Conservation (phyloP, 2,797 vertebrate genomes). For the Aselliscus stoliczkanus region DNA sequence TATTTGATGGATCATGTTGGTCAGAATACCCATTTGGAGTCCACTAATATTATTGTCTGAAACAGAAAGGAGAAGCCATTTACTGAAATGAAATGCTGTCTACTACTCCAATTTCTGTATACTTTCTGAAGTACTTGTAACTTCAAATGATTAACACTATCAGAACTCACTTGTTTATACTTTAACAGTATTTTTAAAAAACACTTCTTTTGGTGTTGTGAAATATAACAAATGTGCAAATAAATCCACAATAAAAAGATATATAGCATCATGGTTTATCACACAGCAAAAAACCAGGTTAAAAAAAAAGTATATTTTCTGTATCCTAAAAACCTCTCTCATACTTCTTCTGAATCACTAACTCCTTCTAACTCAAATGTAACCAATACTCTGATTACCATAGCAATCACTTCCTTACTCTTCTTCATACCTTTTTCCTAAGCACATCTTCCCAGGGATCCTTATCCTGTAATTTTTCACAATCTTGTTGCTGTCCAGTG, state of each 20-base stretch:
- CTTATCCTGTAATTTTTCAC: neutral
- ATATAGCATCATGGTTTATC: neutral
- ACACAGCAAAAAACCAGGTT: neutral
- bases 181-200: neutral
- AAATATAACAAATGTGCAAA: neutral
- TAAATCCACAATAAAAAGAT: neutral
- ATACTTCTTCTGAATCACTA: neutral
- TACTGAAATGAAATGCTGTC: neutral
- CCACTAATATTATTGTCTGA: neutral
- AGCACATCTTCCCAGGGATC: neutral
- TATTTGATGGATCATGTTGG: neutral
- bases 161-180: neutral
- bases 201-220: neutral
- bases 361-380: neutral
- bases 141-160: neutral
- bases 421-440: neutral
- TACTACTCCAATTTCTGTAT: neutral
- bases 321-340: neutral
- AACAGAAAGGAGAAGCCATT: neutral
- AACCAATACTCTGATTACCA: neutral
- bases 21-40: neutral
- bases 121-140: neutral
- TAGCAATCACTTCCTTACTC: neutral
- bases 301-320: neutral
- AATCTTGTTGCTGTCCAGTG: neutral